phyloP scores from a whole-genome alignment of 2,888 invertebrate genomes.

The Drosophila atripex region DNA sequence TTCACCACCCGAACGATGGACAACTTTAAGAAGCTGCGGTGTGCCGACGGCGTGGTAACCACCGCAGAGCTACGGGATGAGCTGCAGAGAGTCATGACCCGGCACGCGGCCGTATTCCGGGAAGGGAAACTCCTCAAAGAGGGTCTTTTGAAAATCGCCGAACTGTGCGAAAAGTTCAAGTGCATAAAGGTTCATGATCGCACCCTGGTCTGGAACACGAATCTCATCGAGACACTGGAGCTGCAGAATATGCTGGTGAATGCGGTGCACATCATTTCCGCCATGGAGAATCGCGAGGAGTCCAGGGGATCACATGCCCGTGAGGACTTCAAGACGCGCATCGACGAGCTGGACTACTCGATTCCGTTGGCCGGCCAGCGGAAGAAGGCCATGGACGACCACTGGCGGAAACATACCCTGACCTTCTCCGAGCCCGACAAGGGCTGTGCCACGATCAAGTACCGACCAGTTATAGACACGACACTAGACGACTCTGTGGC shows the following conservation, averaged over 20 bases:
- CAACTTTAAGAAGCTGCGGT: constrained; percentile 94
- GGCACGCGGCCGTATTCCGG: constrained; percentile 97
- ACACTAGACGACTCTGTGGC: constrained; percentile 94
- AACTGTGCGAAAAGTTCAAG: constrained; percentile 89
- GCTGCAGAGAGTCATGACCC: constrained; percentile 99
- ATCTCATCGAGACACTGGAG: constrained; percentile 97
- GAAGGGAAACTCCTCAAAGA: constrained; percentile 93
- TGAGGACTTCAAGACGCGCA: constrained; percentile 94
- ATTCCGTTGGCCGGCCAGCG: constrained; percentile 94
- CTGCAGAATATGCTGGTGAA: constrained; percentile 97
- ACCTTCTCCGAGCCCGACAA: constrained; percentile 88
- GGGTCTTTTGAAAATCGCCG: constrained; percentile 89
- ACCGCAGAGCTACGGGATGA: constrained; percentile 93
- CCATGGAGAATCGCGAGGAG: constrained; percentile 97
- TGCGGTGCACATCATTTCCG: constrained; percentile 94
- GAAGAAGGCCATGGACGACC: constrained; percentile 89
- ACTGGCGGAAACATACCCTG: constrained; percentile 99
- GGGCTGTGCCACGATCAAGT: constrained; percentile 92
- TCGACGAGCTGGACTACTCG: constrained; percentile 95
- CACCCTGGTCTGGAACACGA: constrained; percentile 97
- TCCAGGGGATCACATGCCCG: constrained; percentile 98
- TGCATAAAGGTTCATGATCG: constrained; percentile 91
- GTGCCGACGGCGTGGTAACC: constrained; percentile 89
- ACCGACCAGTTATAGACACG: constrained; percentile 96
- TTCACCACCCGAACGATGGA: constrained; percentile 96